Base-by-base conservation (phyloP, 2,797 vertebrate species). In the Tenualosa ilisha region DNA sequence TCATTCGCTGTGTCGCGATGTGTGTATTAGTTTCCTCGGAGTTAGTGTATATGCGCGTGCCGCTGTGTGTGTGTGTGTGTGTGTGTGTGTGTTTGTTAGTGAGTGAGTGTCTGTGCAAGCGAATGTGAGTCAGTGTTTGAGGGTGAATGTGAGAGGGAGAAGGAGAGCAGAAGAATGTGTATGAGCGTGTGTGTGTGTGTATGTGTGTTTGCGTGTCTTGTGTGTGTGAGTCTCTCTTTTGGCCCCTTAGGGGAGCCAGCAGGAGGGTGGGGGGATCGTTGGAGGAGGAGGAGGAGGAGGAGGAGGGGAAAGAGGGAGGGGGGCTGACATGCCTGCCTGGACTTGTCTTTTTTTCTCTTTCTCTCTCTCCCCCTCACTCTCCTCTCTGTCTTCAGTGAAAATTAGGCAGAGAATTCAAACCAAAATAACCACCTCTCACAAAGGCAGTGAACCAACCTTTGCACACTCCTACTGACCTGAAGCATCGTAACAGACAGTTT, bases 1-100 rank as follows among this genome's bases (percentile, higher is more conserved):
- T 95, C 94, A 95, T 91, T 92, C 93, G 92, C 91, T 90, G 87
- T 93, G 90, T 93, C 93, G 92, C 93, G 91, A 93, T 94, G 93
- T 94, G 93, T 93, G 93, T 95, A 90, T 93, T 91, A 91, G 93
- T 94, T 94, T 90, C 91, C 88, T 91, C 6, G 92, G 91, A 90
- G 88, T 88, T 91, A 90, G 88, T 92, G 75, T 84, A 81, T 31
- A 72, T 37, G 26, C 65, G 31, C 31, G 65, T 72, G 65, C 31
- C 31, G 37, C 31, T 40, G 65, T 40, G 65, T 40, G 65, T 17
- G 31, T 17, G 65, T 15, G 12, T 31, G 65, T 68, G 65, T 68
- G 26, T 68, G 31, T 72, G 65, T 72, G 65, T 37, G 15, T 5
- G 61, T 24, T 4, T 63, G 56, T 4, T 50, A 61, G 59, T 68